phyloP scores from a whole-genome alignment of 2,888 invertebrate genomes.

The Xestia sexstrigata region DNA sequence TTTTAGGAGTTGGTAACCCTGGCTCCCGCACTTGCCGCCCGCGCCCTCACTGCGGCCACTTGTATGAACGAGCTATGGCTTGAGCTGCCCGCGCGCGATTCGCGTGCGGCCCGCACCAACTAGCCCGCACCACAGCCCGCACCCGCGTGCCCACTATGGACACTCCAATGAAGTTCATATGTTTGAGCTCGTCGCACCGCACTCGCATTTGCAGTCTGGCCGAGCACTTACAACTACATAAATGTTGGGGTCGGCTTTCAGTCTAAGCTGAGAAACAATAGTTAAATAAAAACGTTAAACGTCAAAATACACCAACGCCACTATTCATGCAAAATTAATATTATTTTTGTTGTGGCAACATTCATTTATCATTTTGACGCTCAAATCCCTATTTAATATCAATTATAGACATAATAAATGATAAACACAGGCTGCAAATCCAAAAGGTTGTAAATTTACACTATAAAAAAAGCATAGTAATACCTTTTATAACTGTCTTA shows the following conservation, averaged over 20 bases:
- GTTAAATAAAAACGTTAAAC: background rate
- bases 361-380: constrained; percentile 24
- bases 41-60: no score
- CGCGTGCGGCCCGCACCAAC: no score
- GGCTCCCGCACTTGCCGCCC: no score
- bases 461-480: constrained; percentile 36
- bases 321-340: constrained; percentile 6
- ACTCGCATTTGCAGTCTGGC: no score
- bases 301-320: background rate
- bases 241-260: background rate
- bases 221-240: background rate
- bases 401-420: constrained; percentile 39
- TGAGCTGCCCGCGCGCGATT: no score
- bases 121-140: no score
- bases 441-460: constrained; percentile 38
- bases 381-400: constrained; percentile 27
- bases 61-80: no score
- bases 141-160: no score
- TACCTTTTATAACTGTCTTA: constrained; percentile 44
- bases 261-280: background rate
- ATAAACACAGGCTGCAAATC: constrained; percentile 33
- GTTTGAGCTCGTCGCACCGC: no score
- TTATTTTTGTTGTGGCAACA: background rate
- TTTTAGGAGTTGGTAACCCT: no score
- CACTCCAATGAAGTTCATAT: no score